Percentiles rank a stretch among this genome's conserved stretches.
phyloP scores from a whole-genome alignment of 2,113 vertebrate genomes.

The Piprites chloris region DNA sequence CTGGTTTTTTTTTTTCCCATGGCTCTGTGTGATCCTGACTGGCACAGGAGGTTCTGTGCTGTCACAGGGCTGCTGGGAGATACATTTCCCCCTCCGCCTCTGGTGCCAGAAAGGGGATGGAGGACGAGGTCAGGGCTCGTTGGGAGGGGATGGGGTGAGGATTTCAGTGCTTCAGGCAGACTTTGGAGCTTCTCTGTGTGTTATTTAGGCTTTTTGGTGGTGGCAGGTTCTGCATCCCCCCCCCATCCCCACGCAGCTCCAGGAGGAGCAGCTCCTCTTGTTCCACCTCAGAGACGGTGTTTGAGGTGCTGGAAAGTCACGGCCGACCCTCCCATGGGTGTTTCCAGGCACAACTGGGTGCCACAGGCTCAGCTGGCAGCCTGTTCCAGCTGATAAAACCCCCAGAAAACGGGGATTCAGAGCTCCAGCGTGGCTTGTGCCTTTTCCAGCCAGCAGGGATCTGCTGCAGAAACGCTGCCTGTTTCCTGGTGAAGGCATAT shows the following conservation, averaged over 20 bases:
- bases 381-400: neutral
- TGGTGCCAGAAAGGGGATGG: neutral
- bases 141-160: neutral
- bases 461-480: neutral
- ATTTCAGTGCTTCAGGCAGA: neutral
- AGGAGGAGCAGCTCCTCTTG: neutral
- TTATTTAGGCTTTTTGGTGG: neutral
- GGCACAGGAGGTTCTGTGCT: neutral
- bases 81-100: neutral
- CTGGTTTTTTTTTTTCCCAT: neutral
- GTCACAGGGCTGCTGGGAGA: neutral
- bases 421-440: accelerated
- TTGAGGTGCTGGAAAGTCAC: neutral
- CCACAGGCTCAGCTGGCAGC: neutral
- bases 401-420: neutral
- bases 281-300: neutral
- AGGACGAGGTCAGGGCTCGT: neutral
- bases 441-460: neutral
- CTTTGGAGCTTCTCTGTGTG: neutral
- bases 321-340: accelerated
- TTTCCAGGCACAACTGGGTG: neutral
- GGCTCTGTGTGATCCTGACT: accelerated
- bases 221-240: neutral
- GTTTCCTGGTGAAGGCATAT: neutral
- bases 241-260: neutral